Evolutionary conservation across 2,888 invertebrate species (phyloP).

Genomic region (Yponomeuta plumbellus): DNA sequence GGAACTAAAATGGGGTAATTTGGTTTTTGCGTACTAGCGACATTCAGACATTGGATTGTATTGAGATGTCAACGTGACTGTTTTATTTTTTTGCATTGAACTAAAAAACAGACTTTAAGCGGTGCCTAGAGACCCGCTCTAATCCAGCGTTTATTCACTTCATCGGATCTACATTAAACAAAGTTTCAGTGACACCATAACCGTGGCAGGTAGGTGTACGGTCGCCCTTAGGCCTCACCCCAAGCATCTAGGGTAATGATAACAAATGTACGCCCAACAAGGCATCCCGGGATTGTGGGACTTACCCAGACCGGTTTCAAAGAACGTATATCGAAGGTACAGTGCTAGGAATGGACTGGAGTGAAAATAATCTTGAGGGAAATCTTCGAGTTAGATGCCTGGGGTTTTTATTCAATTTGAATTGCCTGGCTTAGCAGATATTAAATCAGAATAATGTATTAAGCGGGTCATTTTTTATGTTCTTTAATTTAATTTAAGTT

Average conservation of each 20-base stretch:
- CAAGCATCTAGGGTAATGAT: conserved; percentile 33
- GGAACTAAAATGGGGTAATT: too few relatives aligned
- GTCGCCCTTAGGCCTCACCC: conserved; percentile 5
- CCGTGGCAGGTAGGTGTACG: neutral
- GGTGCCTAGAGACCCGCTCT: too few relatives aligned
- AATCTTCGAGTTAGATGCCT: neutral
- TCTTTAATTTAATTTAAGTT: too few relatives aligned
- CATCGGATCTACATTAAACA: neutral
- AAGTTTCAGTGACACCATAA: neutral
- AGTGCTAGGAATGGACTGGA: neutral
- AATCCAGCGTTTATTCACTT: neutral
- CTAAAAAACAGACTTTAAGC: too few relatives aligned
- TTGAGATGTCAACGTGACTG: too few relatives aligned
- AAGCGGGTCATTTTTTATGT: too few relatives aligned
- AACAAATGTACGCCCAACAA: conserved; percentile 38
- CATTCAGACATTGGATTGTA: too few relatives aligned
- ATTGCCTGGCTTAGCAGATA: too few relatives aligned
- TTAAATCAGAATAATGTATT: too few relatives aligned
- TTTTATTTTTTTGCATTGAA: too few relatives aligned
- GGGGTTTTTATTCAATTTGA: too few relatives aligned
- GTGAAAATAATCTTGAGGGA: neutral
- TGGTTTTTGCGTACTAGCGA: too few relatives aligned
- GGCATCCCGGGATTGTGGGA: conserved; percentile 10
- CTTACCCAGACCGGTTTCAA: conserved; percentile 4
- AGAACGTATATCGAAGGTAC: neutral